Base-by-base conservation (phyloP, 2,888 invertebrate genomes). In the Pseudeuparius sepicola region DNA sequence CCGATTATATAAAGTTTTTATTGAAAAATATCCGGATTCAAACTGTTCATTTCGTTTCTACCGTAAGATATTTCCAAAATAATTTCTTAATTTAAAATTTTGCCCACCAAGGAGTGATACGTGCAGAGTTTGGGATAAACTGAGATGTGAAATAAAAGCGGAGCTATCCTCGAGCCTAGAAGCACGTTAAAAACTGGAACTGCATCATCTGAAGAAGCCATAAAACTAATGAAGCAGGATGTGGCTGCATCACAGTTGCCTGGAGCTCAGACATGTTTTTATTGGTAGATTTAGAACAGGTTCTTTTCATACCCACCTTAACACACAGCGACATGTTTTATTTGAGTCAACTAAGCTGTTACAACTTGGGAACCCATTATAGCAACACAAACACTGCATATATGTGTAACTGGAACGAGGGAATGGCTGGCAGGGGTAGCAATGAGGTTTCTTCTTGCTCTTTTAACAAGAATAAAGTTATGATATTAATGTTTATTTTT, bases 401-500 rank as follows among this genome's bases (percentile, higher is more conserved):
- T 30, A 17, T 30, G 30, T 30, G 30, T 13, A 6, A 12, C 12
- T 30, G 30, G 17, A 3, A 30, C 9, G 30, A 30, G 10, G 30
- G 28, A 9, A 13, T 14, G 14, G 28, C 28, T 3, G 28, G 15
- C 14, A 13, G 28, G 6, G 33, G 25, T 16, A 25, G 25, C 33
- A 33, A 33, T 14, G 33, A 33, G n/a, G n/a, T 33, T 2, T 3
- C 10, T 24, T 33, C 33, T 15, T 33, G 33, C 26, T 18, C 27
- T 18, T 27, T 27, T 20, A 27, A 34, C n/a, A 34, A 34, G 23
- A 34, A 34, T 34, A 34, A 34, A 10, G 34, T 34, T 27, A 34
- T 34, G 18, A 16, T 34, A 4, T 12, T 34, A 4, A 14, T 34
- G 10, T 27, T 34, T 7, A 34, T 34, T 27, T n/a, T 28, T 27